Base-by-base conservation (phyloP, 2,113 vertebrate genomes). In the Galbula dea region DNA sequence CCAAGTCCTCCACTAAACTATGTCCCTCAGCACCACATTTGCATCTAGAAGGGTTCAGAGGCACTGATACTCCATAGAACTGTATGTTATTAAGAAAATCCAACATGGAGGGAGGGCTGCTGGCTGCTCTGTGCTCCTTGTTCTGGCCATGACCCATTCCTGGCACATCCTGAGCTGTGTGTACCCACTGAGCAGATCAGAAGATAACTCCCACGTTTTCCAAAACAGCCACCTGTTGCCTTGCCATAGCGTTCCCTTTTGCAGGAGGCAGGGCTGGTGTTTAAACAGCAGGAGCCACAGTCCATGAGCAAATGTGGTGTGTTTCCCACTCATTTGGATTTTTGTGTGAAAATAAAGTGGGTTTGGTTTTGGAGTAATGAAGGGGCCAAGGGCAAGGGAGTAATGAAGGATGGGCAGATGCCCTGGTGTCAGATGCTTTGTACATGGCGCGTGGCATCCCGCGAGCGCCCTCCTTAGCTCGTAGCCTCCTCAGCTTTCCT, bases 21-120 rank as follows among this genome's bases (percentile, higher is more conserved):
- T 54, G 29, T 17, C 52, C 29, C 29, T 54, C 29, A 29, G 51
- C 27, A 16, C 27, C 51, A 29, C 14, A 18, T 32, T 54, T 61
- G 41, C 36, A 73, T n/a, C 30, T 46, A 63, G 18, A 36, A 43
- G 39, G n/a, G 27, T 23, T 51, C 18, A 11, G 58, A 59, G 54
- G 45, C 22, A 51, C 11, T 0, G 1, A 6, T 15, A 9, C 0
- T 1, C 6, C 22, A 29, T 15, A 0, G 1, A 8, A 22, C 10
- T 41, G 1, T 34, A 2, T 6, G 32, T 39, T 24, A 16, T 12
- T 24, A 14, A 37, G 58, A 10, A 43, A 48, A 51, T 4, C 7
- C 39, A 26, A 46, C 0, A 4, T 36, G 2, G 10, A 46, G 27
- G 36, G 2, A 23, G 61, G 8, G 16, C 41, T 91, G 30, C 59